These are phyloP conservation scores for Eumeta japonica DNA, from an alignment of 1,140 invertebrate species.

Conservation along the genomic window DNA sequence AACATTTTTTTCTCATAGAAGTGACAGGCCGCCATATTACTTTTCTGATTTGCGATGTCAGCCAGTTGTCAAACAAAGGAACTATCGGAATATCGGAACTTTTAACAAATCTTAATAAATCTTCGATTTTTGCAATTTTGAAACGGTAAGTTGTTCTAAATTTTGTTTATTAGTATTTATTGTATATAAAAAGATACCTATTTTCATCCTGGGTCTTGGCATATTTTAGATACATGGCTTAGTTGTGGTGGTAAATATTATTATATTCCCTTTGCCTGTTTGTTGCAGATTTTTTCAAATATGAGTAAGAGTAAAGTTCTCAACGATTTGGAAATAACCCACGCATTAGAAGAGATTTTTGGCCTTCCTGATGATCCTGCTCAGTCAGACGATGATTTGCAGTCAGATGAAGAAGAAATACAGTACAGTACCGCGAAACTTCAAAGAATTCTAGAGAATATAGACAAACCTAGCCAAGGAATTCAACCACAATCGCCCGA, in stretches of 20 bases:
- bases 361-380: slow-evolving; percentile 3
- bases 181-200: not conserved
- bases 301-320: slow-evolving; percentile 4
- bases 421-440: slow-evolving; percentile 5
- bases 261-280: not conserved
- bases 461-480: too few species aligned
- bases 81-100: too few species aligned
- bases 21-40: too few species aligned
- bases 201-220: not conserved
- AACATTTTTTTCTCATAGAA: too few species aligned
- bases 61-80: too few species aligned
- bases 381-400: slow-evolving; percentile 3
- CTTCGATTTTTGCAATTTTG: too few species aligned
- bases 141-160: too few species aligned
- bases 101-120: too few species aligned
- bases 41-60: too few species aligned
- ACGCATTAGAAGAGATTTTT: slow-evolving; percentile 7
- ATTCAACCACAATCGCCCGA: not conserved
- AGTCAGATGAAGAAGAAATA: slow-evolving; percentile 4
- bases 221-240: not conserved
- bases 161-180: too few species aligned
- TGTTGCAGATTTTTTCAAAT: not conserved
- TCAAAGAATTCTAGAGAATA: slow-evolving; percentile 5
- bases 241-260: not conserved
- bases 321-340: slow-evolving; percentile 2